Conservation (phyloP, 1,140 invertebrate genomes). For the Rhynchophorus ferrugineus region DNA sequence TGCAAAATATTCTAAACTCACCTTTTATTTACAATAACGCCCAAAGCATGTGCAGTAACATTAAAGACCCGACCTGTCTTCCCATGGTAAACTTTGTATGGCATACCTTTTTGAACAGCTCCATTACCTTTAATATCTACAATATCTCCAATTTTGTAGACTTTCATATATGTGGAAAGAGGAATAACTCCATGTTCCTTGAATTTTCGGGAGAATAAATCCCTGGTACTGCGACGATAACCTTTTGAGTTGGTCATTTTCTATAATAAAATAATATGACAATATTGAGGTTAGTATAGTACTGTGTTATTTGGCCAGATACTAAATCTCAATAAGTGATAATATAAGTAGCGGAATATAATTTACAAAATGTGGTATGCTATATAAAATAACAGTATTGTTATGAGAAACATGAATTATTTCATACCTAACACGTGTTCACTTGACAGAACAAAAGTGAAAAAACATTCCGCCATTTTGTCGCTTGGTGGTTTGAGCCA, state of each 20-base stretch:
- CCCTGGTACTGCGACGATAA: slow-evolving; percentile 94
- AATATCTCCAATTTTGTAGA: slow-evolving; percentile 97
- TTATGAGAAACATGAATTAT: no score
- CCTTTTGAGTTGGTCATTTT: slow-evolving; percentile 99
- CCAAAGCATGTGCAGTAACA: slow-evolving; percentile 93
- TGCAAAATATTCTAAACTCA: no score
- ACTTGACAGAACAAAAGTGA: no score
- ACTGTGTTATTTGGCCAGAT: no score
- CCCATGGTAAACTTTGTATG: slow-evolving; percentile 97
- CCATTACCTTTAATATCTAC: slow-evolving; percentile 99
- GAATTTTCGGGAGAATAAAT: slow-evolving; percentile 94
- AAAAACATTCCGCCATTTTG: no score
- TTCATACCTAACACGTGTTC: no score
- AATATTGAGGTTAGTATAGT: no score
- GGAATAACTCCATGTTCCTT: slow-evolving; percentile 91
- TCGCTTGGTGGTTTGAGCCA: no score
- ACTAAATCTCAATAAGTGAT: no score
- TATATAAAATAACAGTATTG: no score
- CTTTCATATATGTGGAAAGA: slow-evolving; percentile 92
- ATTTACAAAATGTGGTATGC: no score
- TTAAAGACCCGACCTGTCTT: slow-evolving; percentile 98
- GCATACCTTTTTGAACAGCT: slow-evolving; percentile 99
- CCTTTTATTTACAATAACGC: slow-evolving; percentile 96
- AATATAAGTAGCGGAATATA: no score
- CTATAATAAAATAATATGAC: slow-evolving; percentile 11